Percentiles rank a stretch among this genome's conserved stretches.
Evolutionary conservation across 2,888 invertebrate species (phyloP).

Genomic region (Plebejus anna): DNA sequence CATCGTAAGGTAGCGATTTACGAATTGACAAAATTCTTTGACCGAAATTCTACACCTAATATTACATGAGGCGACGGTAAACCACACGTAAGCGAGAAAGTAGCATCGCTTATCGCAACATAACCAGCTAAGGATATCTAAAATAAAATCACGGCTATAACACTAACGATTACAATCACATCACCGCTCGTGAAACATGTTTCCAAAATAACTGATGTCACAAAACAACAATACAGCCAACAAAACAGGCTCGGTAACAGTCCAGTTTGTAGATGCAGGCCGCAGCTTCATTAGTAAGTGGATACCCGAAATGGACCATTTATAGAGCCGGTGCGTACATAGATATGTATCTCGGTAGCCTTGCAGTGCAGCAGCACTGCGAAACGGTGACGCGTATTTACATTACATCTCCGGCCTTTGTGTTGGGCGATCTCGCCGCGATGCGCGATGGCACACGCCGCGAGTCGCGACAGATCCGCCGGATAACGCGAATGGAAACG

Average conservation of each 20-base stretch:
- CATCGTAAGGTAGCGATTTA: background rate
- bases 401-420: slow-evolving; percentile 78
- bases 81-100: slow-evolving; percentile 15
- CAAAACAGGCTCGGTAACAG: slow-evolving; percentile 63
- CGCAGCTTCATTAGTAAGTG: slow-evolving; percentile 74
- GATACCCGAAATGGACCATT: slow-evolving; percentile 77
- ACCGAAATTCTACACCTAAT: background rate
- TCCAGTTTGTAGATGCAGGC: slow-evolving; percentile 64
- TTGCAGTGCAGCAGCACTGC: slow-evolving; percentile 57
- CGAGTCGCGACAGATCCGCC: slow-evolving; percentile 71
- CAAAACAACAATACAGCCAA: slow-evolving; percentile 57
- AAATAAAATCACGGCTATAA: slow-evolving; percentile 17
- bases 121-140: background rate
- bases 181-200: slow-evolving; percentile 31
- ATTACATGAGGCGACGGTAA: background rate
- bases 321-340: slow-evolving; percentile 65
- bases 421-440: slow-evolving; percentile 69
- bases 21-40: background rate
- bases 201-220: slow-evolving; percentile 56
- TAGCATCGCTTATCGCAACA: slow-evolving; percentile 9
- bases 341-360: slow-evolving; percentile 73
- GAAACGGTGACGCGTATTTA: slow-evolving; percentile 66
- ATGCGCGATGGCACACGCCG: slow-evolving; percentile 66
- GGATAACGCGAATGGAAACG: slow-evolving; percentile 76
- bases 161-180: slow-evolving; percentile 28